A percentile compares a stretch with the other conserved stretches of the same genome.
phyloP scores from a whole-genome alignment of 2,113 vertebrate species.

The Lathamus discolor region DNA sequence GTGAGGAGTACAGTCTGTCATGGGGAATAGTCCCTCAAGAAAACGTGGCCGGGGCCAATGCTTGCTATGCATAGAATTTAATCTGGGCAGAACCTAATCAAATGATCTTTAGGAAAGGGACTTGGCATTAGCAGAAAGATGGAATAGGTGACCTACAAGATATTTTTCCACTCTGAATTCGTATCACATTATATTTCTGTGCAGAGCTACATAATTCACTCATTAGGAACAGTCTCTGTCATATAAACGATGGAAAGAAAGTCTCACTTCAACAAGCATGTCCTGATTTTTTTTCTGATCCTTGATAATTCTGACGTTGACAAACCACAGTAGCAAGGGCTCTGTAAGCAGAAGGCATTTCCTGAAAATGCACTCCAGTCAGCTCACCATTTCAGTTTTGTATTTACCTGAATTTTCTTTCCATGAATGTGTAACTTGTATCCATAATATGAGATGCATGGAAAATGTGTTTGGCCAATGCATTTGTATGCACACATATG shows the following conservation, averaged over 20 bases:
- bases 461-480: background rate
- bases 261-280: background rate
- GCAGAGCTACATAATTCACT: background rate
- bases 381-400: background rate
- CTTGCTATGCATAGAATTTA: background rate
- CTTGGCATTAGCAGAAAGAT: background rate
- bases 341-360: background rate
- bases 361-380: background rate
- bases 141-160: background rate
- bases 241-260: background rate
- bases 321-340: background rate
- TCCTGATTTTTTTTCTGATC: background rate
- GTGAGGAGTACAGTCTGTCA: background rate
- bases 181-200: background rate
- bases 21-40: background rate
- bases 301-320: background rate
- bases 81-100: background rate
- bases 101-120: background rate
- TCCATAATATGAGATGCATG: background rate
- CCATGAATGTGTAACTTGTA: background rate
- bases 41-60: background rate
- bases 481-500: fast-evolving
- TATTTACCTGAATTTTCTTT: background rate
- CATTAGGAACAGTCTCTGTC: background rate
- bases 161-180: background rate